Evolutionary conservation across 2,888 invertebrate genomes (phyloP).

Genomic region (Scaptomyza reducta): DNA sequence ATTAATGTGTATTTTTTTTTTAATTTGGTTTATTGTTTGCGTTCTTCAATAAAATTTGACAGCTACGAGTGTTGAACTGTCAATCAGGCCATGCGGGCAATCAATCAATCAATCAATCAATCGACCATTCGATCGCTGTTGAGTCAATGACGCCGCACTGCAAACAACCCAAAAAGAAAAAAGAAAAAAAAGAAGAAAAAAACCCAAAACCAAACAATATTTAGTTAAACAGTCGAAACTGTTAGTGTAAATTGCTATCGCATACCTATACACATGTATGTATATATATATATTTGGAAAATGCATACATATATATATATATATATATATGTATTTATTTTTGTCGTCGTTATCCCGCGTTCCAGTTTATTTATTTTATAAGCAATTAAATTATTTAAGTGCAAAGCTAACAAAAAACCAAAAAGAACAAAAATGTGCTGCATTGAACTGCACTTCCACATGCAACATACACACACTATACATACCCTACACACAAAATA

Average conservation of each 20-base stretch:
- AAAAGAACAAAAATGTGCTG: background rate
- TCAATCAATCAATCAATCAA: conserved; percentile 51
- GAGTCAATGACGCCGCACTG: conserved; percentile 33
- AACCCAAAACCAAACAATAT: conserved; percentile 3
- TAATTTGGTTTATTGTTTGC: conserved; percentile 15
- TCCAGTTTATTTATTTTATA: conserved; percentile 73
- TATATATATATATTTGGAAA: conserved; percentile 12
- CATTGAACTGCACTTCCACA: conserved; percentile 19
- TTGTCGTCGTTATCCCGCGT: conserved; percentile 30
- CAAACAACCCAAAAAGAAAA: conserved; percentile 31
- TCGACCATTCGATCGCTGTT: conserved; percentile 24
- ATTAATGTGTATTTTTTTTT: background rate
- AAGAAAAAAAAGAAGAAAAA: background rate
- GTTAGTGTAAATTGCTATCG: conserved; percentile 13
- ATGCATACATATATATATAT: conserved; percentile 8
- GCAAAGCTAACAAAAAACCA: conserved; percentile 70
- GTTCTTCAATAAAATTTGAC: conserved; percentile 69
- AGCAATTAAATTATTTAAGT: conserved; percentile 79
- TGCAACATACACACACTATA: conserved; percentile 10
- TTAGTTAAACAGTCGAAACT: background rate
- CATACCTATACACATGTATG: background rate
- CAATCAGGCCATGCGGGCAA: conserved; percentile 71
- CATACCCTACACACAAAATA: conserved; percentile 1
- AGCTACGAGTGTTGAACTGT: conserved; percentile 83
- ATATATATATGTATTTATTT: background rate